Evolutionary conservation across 2,113 vertebrate genomes (phyloP), one percentile per base, ranked within the genome.

Genomic region (Dascyllus trimaculatus): DNA sequence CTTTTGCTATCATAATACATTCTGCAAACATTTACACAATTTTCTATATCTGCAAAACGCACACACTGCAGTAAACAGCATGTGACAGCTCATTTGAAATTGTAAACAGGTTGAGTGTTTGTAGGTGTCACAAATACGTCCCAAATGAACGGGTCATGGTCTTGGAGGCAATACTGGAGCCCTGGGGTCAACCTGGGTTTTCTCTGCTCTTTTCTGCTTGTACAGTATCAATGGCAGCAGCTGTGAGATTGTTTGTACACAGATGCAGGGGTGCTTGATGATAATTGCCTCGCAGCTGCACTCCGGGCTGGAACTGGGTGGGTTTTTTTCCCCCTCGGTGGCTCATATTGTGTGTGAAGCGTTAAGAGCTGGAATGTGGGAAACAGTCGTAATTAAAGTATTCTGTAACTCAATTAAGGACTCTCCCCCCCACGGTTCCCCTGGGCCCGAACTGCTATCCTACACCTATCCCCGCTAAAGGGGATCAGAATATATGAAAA

Each of bases 191-290:
- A 84, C 89, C 88, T 80, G 86, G 35, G 84, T 88, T 76, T 77
- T 89, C 82, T 88, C 38, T 67, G 57, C 76, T 71, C 66, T 11
- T 35, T 62, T 85, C 74, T 82, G 78, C 82, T 87, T 84, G 63
- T 85, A 93, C 92, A 86, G 87, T 89, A 83, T 93, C 87, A 92
- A 91, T 88, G 91, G 82, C 81, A 88, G 91, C 94, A 95, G 93
- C 93, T 94, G 94, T 82, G 88, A 90, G 82, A 89, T 92, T 94
- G 94, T 95, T 95, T 94, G 93, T 94, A 93, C 93, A 94, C 94
- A 94, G 92, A 94, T 93, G 93, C 89, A 84, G 82, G 78, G 88
- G 71, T 92, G 82, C 90, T 91, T 90, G 86, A 93, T 92, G 90
- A 89, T 93, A 93, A 94, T 92, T 93, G 78, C 92, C 91, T 88